Base-by-base conservation (phyloP, 2,888 invertebrate genomes). In the Agonum fuliginosum region DNA sequence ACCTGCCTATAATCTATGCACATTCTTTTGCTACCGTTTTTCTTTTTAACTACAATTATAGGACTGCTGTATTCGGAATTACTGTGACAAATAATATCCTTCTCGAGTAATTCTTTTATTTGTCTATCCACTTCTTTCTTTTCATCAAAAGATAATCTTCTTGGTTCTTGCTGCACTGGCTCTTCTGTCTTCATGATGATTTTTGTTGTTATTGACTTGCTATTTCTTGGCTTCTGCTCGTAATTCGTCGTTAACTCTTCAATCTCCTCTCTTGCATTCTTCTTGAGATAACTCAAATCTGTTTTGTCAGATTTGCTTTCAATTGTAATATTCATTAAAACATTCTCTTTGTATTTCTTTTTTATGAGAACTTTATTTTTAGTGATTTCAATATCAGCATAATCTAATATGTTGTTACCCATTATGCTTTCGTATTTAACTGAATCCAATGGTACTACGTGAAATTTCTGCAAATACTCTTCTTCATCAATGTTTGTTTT, bases 81-180 rank as follows among this genome's bases (percentile, higher is more conserved):
- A 20, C 67, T 67, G n/a, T 34, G 37, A 22, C 67, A 41, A 37
- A 67, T 67, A 10, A 67, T 67, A 22, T 67, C 67, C 10, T 67
- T 34, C 19, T 17, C 37, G 5, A 67, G 6, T 19, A 34, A 37
- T 20, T 67, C 67, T 67, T 67, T 2, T 37, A 67, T 67, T 41
- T 67, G 41, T 37, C 17, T 41, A 19, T 67, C n/a, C 2, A 67
- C 67, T 67, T 67, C 41, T 20, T 34, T 37, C 37, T 19, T 67
- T 19, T 30, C 67, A n/a, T n/a, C 2, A 6, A 41, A 17, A n/a
- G 67, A 3, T 37, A 67, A 41, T 17, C 67, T 30, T 17, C 67
- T 12, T 37, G 37, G 37, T 37, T 8, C 34, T 37, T 67, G 14
- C 4, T 17, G 3, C 6, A 37, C 17, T 12, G 67, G 67, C 1